phyloP scores from a whole-genome alignment of 2,888 invertebrate species.

The Mayetiola destructor region DNA sequence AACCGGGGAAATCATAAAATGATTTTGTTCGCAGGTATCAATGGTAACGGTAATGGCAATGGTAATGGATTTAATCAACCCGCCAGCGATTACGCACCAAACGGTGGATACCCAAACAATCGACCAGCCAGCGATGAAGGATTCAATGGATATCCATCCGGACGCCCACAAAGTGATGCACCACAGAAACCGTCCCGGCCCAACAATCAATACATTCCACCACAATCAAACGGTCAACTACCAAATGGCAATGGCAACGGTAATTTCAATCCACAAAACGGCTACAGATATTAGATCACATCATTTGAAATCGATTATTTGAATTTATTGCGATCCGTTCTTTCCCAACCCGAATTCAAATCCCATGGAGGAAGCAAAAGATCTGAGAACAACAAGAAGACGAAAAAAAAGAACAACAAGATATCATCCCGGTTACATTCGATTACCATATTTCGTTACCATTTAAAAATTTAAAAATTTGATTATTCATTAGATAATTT shows the following conservation, averaged over 20 bases:
- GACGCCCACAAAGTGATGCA: constrained; percentile 15
- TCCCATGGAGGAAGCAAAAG: no score
- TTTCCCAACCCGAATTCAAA: no score
- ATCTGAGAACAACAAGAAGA: no score
- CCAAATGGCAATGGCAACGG: constrained; percentile 28
- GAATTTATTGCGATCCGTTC: no score
- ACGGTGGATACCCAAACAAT: constrained; percentile 25
- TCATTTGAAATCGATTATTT: neutral
- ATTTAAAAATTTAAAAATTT: no score
- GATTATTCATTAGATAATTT: no score
- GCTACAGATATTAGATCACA: constrained; percentile 34
- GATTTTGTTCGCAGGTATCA: neutral
- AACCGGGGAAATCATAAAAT: neutral
- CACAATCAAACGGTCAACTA: neutral
- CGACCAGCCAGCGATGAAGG: constrained; percentile 20
- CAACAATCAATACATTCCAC: constrained; percentile 20
- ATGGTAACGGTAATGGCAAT: neutral
- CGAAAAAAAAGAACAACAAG: no score
- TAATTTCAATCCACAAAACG: constrained; percentile 35
- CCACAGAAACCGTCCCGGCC: constrained; percentile 12
- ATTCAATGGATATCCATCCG: constrained; percentile 18
- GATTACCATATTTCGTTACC: no score
- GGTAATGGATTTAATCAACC: neutral
- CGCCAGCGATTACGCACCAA: constrained; percentile 5
- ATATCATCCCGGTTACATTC: no score